Conservation (phyloP, 2,797 vertebrate genomes). For the Sus cebifrons region DNA sequence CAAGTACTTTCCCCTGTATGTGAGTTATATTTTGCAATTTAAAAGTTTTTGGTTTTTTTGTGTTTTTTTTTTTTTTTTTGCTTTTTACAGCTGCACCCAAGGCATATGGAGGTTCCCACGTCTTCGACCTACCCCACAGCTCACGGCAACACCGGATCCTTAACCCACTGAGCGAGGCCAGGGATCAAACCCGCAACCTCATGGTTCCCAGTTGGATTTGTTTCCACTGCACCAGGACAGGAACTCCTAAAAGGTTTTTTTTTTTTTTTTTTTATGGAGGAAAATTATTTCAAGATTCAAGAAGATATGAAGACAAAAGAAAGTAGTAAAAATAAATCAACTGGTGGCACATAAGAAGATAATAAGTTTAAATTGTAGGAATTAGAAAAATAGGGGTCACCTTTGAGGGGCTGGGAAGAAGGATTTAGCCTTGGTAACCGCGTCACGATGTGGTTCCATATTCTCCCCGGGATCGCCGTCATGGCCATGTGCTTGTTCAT, state of each 20-base stretch:
- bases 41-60: background rate
- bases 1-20: background rate
- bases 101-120: too few species aligned
- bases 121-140: too few species aligned
- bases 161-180: too few species aligned
- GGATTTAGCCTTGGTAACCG: background rate
- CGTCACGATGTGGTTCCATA: slow-evolving; percentile 96
- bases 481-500: slow-evolving; percentile 93
- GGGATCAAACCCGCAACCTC: too few species aligned
- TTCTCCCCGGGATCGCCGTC: slow-evolving; percentile 92
- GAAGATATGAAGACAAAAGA: background rate
- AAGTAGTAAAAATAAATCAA: background rate
- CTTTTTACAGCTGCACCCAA: too few species aligned
- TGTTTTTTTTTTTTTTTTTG: background rate
- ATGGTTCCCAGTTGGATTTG: too few species aligned
- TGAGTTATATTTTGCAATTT: background rate
- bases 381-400: slow-evolving; percentile 4
- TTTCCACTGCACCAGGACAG: too few species aligned
- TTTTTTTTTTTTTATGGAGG: background rate
- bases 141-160: too few species aligned
- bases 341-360: background rate
- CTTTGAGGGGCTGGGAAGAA: background rate
- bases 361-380: background rate
- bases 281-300: background rate
- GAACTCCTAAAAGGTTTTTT: too few species aligned